Conservation (phyloP, 2,888 invertebrate species). For the Mycalesis mineus region DNA sequence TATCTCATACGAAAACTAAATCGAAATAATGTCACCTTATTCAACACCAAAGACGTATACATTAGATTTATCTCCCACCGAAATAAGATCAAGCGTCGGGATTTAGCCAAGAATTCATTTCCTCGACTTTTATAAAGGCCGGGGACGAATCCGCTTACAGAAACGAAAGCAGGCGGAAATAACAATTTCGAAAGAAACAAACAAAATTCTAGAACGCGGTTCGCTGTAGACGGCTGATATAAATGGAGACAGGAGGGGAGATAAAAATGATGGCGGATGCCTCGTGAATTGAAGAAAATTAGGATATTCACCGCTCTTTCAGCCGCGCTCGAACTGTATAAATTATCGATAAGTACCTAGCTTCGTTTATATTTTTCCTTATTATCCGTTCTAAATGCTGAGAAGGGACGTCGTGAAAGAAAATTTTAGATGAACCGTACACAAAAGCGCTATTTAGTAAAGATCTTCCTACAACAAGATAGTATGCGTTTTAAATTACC, state of each 20-base stretch:
- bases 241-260: conserved; percentile 72
- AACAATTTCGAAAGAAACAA: conserved; percentile 75
- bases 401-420: too few species aligned
- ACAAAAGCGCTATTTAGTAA: too few species aligned
- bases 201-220: conserved; percentile 70
- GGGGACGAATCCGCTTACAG: conserved; percentile 67
- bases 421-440: too few species aligned
- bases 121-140: conserved; percentile 64
- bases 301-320: conserved; percentile 69
- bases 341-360: conserved; percentile 55
- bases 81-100: conserved; percentile 62
- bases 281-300: conserved; percentile 71
- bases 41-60: conserved; percentile 25
- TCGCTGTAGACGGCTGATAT: conserved; percentile 65
- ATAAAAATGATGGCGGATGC: conserved; percentile 76
- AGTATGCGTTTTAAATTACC: too few species aligned
- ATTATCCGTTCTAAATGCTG: background rate
- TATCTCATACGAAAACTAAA: background rate
- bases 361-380: conserved; percentile 26
- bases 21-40: conserved; percentile 7
- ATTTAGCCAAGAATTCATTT: conserved; percentile 63
- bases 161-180: conserved; percentile 72
- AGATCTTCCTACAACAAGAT: too few species aligned
- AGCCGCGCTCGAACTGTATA: conserved; percentile 52
- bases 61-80: conserved; percentile 47